Base-by-base conservation (phyloP, 2,888 invertebrate genomes). In the Cerceris ruficornis region DNA sequence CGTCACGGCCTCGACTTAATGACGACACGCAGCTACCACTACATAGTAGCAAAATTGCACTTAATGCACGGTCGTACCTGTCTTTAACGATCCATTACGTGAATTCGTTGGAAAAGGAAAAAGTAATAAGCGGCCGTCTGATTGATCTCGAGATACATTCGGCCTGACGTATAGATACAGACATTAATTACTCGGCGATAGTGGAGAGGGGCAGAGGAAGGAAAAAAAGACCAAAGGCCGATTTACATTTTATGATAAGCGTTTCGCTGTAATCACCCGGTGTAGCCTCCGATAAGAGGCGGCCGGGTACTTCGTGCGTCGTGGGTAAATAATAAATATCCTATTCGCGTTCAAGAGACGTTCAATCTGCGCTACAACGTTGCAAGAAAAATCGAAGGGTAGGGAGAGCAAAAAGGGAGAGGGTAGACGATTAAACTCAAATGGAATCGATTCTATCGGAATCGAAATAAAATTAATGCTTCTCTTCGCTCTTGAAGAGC, bases 61-160 rank as follows among this genome's bases (percentile, higher is more conserved):
- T 77, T 77, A 77, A 77, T 71, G 71, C 77, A 71, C 77, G 79
- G 78, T 75, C 77, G 78, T 77, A 54, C 77, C 76, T 70, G 78
- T 78, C 77, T 77, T 77, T 77, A 77, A 77, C 78, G 77, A 77
- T 77, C 78, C 77, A 77, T 77, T 77, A 77, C 77, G 78, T 62
- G 72, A 72, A 61, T 72, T 72, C 67, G 64, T 79, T 67, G 65
- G 79, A 72, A 68, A 61, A 42, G 60, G n/a, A 41, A 59, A 54
- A 42, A 7, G 62, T 78, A 78, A 78, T 72, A 71, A 77, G 78
- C 67, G 77, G 66, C 79, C 69, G 67, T 71, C 78, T 77, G 79
- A 77, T 77, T 66, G 77, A 77, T 77, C 79, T 77, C 71, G 71
- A 78, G 78, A 78, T 71, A 77, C 77, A 52, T 52, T 70, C 78